Conservation (phyloP, 35 echinoderm and acorn worm species). For the Lytechinus variegatus region DNA sequence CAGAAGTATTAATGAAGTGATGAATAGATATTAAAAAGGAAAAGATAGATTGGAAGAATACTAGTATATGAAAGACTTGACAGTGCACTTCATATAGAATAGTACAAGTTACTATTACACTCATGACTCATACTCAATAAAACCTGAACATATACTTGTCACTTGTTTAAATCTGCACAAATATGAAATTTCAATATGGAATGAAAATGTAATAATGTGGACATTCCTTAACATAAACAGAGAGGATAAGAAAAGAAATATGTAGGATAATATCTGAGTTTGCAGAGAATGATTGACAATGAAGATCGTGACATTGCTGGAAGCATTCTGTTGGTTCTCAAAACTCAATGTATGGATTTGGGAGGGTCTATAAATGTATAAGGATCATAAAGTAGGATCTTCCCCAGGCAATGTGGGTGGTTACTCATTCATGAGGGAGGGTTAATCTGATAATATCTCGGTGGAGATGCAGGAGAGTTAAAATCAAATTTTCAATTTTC, state of each 20-base stretch:
- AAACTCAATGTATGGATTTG: neutral
- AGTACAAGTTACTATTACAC: neutral
- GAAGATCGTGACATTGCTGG: conserved; percentile 7
- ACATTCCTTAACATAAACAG: neutral
- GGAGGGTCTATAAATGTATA: neutral
- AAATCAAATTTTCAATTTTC: conserved; percentile 46
- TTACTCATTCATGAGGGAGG: conserved; percentile 35
- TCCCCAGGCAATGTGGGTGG: neutral
- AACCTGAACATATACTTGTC: neutral
- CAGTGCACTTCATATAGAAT: neutral
- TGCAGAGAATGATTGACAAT: conserved; percentile 14
- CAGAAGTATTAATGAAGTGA: too few species aligned
- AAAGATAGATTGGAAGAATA: neutral
- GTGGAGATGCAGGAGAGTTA: neutral
- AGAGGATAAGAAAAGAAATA: neutral
- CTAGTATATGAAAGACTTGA: neutral
- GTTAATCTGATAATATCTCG: conserved; percentile 48
- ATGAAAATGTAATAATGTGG: neutral
- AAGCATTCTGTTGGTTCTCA: neutral
- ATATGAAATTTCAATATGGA: neutral
- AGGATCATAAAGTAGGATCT: neutral
- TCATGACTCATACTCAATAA: neutral
- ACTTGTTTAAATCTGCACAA: conserved; percentile 13
- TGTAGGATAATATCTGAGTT: neutral
- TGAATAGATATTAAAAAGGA: neutral